These are phyloP conservation scores for Lymantria dispar DNA, from an alignment of 2,888 invertebrate species.

Conservation along the genomic window DNA sequence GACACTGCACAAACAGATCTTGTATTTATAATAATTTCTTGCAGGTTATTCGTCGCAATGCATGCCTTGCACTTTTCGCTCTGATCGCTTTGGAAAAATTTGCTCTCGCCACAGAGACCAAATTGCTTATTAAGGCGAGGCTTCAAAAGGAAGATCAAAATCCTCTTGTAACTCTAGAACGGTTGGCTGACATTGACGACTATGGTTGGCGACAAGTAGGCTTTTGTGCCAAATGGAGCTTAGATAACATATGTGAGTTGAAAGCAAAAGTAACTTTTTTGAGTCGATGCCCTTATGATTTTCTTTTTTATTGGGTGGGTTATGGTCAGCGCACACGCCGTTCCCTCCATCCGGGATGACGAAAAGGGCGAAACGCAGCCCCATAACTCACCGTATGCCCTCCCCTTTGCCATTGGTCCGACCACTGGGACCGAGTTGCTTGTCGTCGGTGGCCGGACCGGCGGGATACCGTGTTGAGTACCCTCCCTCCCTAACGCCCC, in stretches of 20 bases:
- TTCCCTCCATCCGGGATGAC: no score
- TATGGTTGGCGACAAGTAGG: constrained; percentile 91
- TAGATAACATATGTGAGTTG: constrained; percentile 90
- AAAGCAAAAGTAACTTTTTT: not conserved
- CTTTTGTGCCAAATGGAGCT: constrained; percentile 95
- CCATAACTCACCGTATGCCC: no score
- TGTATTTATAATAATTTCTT: not conserved
- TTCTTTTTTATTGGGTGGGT: no score
- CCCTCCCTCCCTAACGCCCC: no score
- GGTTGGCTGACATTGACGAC: constrained; percentile 83
- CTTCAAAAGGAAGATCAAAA: constrained; percentile 83
- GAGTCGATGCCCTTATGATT: no score
- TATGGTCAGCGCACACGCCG: no score
- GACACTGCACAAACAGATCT: no score
- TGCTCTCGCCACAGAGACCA: constrained; percentile 95
- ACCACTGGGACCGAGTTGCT: no score
- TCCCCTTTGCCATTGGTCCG: no score
- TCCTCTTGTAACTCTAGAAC: constrained; percentile 87
- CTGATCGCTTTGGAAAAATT: constrained; percentile 96
- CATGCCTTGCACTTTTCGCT: constrained; percentile 91
- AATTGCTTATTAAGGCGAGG: constrained; percentile 87
- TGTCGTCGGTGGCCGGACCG: no score
- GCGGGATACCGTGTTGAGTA: no score
- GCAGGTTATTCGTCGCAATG: constrained; percentile 76
- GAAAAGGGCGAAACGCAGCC: no score